Conservation (phyloP, 2,797 vertebrate genomes). For the Cyprinella venusta region DNA sequence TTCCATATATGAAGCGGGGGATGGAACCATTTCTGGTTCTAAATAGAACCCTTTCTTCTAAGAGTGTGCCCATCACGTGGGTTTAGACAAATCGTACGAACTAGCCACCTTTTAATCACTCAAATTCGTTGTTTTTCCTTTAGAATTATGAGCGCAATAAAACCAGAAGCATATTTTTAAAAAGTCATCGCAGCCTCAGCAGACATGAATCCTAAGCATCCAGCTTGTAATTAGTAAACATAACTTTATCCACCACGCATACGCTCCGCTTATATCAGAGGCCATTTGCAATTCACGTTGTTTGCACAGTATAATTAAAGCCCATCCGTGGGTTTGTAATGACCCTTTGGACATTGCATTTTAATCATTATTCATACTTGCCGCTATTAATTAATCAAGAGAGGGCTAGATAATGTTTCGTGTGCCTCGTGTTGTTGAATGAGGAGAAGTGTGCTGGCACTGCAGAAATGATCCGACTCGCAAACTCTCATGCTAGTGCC, state of each 20-base stretch:
- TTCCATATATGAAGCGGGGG: too few relatives aligned
- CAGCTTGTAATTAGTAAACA: conserved; percentile 16
- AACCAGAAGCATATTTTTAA: background rate
- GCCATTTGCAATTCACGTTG: conserved; percentile 24
- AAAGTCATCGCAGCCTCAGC: background rate
- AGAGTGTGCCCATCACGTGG: too few relatives aligned
- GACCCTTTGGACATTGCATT: conserved; percentile 71
- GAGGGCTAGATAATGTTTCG: conserved; percentile 48
- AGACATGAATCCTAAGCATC: conserved; percentile 8
- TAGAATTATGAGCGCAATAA: background rate
- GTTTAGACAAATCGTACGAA: too few relatives aligned
- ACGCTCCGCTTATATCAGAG: background rate
- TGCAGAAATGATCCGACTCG: conserved; percentile 38
- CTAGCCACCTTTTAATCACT: too few relatives aligned
- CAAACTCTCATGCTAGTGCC: background rate
- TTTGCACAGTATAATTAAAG: conserved; percentile 47
- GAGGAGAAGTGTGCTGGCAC: conserved; percentile 37
- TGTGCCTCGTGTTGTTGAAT: conserved; percentile 24
- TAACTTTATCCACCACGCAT: background rate
- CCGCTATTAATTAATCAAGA: conserved; percentile 74
- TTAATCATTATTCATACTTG: conserved; percentile 74
- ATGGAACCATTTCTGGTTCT: too few relatives aligned
- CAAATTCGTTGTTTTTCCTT: background rate
- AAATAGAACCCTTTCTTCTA: too few relatives aligned
- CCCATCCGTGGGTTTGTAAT: conserved; percentile 68